Evolutionary conservation across 2,797 vertebrate genomes (phyloP).

Genomic region (Pangasius krempfi): DNA sequence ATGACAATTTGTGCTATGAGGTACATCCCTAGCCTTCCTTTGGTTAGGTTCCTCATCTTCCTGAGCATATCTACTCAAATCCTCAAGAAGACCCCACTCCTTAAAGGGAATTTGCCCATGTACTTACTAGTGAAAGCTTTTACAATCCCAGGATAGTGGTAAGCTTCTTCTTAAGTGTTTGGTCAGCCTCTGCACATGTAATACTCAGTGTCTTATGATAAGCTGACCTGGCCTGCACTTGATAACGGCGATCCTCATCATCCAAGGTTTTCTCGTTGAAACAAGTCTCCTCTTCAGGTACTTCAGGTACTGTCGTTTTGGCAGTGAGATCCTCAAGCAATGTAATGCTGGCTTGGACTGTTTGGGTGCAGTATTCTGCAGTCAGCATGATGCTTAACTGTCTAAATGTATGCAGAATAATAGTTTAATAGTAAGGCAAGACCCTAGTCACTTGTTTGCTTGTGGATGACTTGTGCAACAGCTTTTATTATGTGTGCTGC

Average conservation of each 20-base stretch:
- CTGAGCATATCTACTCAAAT: neutral
- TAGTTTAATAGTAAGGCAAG: neutral
- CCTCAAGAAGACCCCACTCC: neutral
- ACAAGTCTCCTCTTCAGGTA: neutral
- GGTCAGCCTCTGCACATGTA: neutral
- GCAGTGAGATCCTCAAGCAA: neutral
- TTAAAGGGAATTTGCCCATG: neutral
- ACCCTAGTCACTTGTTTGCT: neutral
- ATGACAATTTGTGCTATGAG: neutral
- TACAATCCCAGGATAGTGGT: neutral
- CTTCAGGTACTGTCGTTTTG: neutral
- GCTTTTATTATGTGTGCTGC: too few relatives aligned
- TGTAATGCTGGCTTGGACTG: neutral
- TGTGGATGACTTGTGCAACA: neutral
- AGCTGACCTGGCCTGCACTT: neutral
- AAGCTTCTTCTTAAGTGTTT: neutral
- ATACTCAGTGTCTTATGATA: neutral
- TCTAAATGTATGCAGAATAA: too few relatives aligned
- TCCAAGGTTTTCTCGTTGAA: neutral
- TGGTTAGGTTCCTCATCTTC: neutral
- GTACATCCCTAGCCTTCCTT: neutral
- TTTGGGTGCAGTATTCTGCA: neutral
- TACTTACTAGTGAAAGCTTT: neutral
- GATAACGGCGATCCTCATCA: too few relatives aligned
- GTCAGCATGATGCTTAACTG: neutral